Conservation (phyloP, 1,140 invertebrate species). For the Latrodectus geometricus region DNA sequence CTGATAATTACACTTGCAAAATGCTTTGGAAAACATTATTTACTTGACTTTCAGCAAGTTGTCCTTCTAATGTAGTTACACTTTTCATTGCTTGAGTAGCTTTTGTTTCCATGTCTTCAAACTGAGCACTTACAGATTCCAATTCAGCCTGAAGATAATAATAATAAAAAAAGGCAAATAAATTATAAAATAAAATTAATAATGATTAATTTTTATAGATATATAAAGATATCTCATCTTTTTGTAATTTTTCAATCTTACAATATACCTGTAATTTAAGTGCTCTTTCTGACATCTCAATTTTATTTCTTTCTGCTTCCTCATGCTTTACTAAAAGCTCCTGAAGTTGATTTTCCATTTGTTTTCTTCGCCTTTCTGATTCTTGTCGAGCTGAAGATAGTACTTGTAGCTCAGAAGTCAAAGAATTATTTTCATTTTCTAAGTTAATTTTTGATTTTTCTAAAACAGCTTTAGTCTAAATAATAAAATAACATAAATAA, state of each 20-base stretch:
- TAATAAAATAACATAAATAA: neutral
- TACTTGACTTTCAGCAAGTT: conserved; percentile 67
- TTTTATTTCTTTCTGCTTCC: conserved; percentile 72
- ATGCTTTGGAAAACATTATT: neutral
- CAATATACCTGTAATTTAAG: conserved; percentile 74
- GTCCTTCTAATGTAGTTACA: conserved; percentile 71
- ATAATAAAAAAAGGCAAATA: conserved; percentile 18
- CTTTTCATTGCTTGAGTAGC: conserved; percentile 84
- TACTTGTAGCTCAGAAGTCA: conserved; percentile 89
- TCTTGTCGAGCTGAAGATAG: conserved; percentile 86
- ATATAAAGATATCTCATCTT: neutral
- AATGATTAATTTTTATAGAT: neutral
- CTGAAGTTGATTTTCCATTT: conserved; percentile 84
- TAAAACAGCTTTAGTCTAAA: conserved; percentile 77
- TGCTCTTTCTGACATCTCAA: conserved; percentile 67
- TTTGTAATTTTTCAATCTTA: neutral
- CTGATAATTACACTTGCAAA: no score
- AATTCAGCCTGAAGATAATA: conserved; percentile 67
- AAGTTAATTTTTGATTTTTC: conserved; percentile 90
- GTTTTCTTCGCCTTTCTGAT: conserved; percentile 91
- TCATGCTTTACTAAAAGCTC: conserved; percentile 72
- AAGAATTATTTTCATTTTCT: conserved; percentile 93
- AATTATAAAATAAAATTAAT: neutral
- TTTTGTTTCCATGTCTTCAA: conserved; percentile 85
- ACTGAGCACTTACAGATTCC: conserved; percentile 79